A percentile compares a stretch with the other conserved stretches of the same genome.
phyloP scores from a whole-genome alignment of 1,140 invertebrate genomes.

The Bombus affinis region DNA sequence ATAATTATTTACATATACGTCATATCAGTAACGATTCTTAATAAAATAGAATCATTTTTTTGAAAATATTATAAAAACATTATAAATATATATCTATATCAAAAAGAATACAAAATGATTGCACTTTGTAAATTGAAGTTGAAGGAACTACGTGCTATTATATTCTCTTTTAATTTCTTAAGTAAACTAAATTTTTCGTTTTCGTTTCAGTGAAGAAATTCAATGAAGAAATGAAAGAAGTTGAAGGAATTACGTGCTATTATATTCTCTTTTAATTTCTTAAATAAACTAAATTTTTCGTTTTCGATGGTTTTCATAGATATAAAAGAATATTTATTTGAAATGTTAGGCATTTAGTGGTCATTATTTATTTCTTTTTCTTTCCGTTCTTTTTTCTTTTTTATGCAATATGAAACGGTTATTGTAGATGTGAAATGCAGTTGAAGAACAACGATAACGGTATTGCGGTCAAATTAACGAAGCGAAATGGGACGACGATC shows the following conservation, averaged over 20 bases:
- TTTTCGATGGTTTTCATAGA: background rate
- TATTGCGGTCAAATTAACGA: background rate
- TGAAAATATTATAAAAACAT: no score
- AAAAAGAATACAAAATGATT: background rate
- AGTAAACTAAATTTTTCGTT: background rate
- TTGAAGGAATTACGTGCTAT: background rate
- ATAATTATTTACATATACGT: no score
- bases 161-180: background rate
- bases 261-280: background rate
- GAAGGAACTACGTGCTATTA: background rate
- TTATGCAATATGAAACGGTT: no score
- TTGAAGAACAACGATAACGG: background rate
- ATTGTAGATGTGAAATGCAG: background rate
- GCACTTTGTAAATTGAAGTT: background rate
- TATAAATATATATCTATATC: no score
- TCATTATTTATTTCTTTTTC: background rate
- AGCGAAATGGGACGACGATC: constrained; percentile 11
- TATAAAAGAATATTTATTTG: background rate
- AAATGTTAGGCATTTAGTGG: background rate
- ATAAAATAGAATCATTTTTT: no score
- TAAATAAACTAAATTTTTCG: background rate
- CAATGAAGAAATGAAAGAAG: background rate
- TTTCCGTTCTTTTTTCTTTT: background rate
- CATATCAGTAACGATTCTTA: no score
- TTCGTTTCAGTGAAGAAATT: no score